A percentile compares a stretch with the other conserved stretches of the same genome.
phyloP scores from a whole-genome alignment of 2,113 vertebrate genomes.

The Macrotus californicus region DNA sequence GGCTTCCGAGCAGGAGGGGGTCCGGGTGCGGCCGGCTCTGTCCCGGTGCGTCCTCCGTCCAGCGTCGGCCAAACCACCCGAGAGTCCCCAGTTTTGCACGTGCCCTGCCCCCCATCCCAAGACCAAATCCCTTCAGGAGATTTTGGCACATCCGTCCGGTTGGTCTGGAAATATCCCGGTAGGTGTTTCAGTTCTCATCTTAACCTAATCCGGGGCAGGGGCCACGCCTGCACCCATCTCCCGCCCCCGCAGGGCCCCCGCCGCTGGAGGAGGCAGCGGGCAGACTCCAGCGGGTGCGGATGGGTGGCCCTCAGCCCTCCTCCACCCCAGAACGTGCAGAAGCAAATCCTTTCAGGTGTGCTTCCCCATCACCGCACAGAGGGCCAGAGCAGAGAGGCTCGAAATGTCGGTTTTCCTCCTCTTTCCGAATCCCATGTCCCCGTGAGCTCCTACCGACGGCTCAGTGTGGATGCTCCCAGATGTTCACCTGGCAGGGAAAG shows the following conservation, averaged over 20 bases:
- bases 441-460: not conserved
- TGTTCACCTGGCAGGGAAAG: fast-evolving
- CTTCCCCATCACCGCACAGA: not conserved
- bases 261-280: too few species aligned
- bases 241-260: fast-evolving
- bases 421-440: not conserved
- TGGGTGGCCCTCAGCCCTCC: not conserved
- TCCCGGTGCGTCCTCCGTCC: not conserved
- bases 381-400: fast-evolving
- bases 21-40: fast-evolving
- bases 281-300: not conserved
- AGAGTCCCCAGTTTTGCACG: fast-evolving
- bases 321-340: not conserved
- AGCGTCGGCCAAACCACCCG: fast-evolving
- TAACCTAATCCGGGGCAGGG: not conserved
- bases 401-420: too few species aligned
- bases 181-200: not conserved
- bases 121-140: not conserved
- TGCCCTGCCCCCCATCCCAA: not conserved
- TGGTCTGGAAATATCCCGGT: not conserved
- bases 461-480: fast-evolving
- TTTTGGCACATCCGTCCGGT: not conserved
- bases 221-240: too few species aligned
- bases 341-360: not conserved
- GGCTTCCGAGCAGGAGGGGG: fast-evolving